Base-by-base conservation (phyloP, 2,797 vertebrate genomes). In the Labroides dimidiatus region DNA sequence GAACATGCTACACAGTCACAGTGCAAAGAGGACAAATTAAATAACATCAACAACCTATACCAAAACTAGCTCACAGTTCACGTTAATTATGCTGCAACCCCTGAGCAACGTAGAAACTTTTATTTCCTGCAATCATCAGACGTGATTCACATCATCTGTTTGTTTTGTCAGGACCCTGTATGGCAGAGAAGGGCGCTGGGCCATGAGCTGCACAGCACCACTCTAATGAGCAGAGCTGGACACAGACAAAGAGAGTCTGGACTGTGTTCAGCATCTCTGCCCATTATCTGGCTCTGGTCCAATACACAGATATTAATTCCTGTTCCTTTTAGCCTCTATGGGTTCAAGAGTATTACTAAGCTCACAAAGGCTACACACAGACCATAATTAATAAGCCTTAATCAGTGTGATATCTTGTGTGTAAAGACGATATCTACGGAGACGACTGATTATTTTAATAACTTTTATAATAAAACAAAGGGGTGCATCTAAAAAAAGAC, bases 151-250 rank as follows among this genome's bases (percentile, higher is more conserved):
- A 87, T 90, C 80, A 68, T 90, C 64, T 86, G 81, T 91, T 88
- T 90, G 87, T 84, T 88, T 87, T 81, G 77, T 78, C 79, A 51
- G 57, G 54, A 80, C 78, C 76, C 66, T n/a, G 72, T 63, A 61
- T 72, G 78, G 82, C 85, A 44, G 84, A 78, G 81, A 78, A 78
- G 75, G 86, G 85, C 75, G 51, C 72, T 61, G 84, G 86, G 80
- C 87, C 84, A 64, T 88, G 88, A 89, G 89, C 79, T 58, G 84
- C 86, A 87, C 88, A 85, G 85, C 82, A 64, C 84, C 85, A 80
- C 85, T 84, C 89, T 92, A 94, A 93, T 94, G 92, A 93, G 88
- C 85, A 70, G 85, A 84, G 87, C 89, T 87, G 85, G 90, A 90
- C 90, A 75, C 85, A 90, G 87, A 91, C 89, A 92, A 92, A 93